A percentile compares a stretch with the other conserved stretches of the same genome.
Evolutionary conservation across 2,888 invertebrate genomes (phyloP).

Genomic region (Caenorhabditis sp.): DNA sequence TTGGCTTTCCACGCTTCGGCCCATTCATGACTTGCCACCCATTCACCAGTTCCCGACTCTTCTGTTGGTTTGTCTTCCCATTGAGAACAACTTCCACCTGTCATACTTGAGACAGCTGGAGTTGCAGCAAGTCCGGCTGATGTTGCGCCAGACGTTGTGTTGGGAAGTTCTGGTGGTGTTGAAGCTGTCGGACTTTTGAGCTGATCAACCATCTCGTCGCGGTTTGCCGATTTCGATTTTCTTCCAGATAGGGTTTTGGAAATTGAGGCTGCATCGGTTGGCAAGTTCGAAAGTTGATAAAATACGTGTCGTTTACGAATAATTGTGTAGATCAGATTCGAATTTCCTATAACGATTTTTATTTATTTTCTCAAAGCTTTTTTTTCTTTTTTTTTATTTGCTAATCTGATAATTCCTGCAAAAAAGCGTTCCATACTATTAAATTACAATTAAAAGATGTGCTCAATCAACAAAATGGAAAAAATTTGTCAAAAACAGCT

Average conservation of each 20-base stretch:
- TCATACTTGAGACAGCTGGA: conserved; percentile 90
- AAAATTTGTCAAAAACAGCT: too few species aligned
- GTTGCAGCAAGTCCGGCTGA: conserved; percentile 80
- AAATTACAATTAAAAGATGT: too few species aligned
- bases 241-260: conserved; percentile 77
- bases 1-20: conserved; percentile 92
- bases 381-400: too few species aligned
- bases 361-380: too few species aligned
- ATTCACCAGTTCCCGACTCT: conserved; percentile 71
- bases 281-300: conserved; percentile 94
- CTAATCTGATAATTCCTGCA: not conserved
- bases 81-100: conserved; percentile 74
- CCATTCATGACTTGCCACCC: conserved; percentile 96
- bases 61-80: conserved; percentile 42
- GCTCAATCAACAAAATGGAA: too few species aligned
- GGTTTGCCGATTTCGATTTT: conserved; percentile 58
- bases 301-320: conserved; percentile 98
- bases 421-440: too few species aligned
- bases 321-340: conserved; percentile 97
- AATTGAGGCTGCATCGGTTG: conserved; percentile 89
- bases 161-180: conserved; percentile 33
- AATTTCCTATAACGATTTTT: conserved; percentile 79
- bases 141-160: conserved; percentile 5
- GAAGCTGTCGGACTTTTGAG: conserved; percentile 54
- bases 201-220: conserved; percentile 57